phyloP scores from a whole-genome alignment of 2,888 invertebrate genomes.

The Electrophaes corylata region DNA sequence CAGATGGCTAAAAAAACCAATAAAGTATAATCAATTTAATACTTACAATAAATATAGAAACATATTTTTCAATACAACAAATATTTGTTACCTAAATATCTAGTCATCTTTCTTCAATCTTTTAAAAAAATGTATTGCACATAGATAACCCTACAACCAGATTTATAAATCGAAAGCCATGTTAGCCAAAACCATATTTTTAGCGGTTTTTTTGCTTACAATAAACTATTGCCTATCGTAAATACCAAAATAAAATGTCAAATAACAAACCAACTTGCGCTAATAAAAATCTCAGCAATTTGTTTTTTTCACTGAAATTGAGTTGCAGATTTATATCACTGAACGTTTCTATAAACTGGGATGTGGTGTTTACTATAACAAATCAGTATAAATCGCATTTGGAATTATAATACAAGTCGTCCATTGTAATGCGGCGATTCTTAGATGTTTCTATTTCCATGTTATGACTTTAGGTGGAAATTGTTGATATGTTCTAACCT shows the following conservation, averaged over 20 bases:
- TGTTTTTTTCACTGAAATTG: conserved; percentile 8
- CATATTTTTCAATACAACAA: no score
- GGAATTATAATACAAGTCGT: conserved; percentile 8
- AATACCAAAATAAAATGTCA: neutral
- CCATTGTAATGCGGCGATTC: neutral
- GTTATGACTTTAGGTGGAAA: neutral
- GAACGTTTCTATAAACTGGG: conserved; percentile 23
- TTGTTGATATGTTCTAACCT: neutral
- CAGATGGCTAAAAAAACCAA: no score
- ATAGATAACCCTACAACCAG: no score
- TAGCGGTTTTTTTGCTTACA: no score
- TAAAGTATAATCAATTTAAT: no score
- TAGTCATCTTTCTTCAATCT: no score
- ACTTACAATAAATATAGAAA: no score
- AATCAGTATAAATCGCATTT: conserved; percentile 13
- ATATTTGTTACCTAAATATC: no score
- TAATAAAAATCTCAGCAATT: neutral
- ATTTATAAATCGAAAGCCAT: no score
- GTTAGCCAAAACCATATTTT: no score
- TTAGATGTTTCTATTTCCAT: conserved; percentile 17
- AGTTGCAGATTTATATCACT: conserved; percentile 14
- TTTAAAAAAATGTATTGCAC: no score
- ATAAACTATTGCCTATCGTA: no score
- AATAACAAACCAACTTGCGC: neutral
- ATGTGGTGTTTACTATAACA: conserved; percentile 13